A percentile compares a stretch with the other conserved stretches of the same genome.
Conservation (phyloP, 2,113 vertebrate species). For the Plotosus lineatus region DNA sequence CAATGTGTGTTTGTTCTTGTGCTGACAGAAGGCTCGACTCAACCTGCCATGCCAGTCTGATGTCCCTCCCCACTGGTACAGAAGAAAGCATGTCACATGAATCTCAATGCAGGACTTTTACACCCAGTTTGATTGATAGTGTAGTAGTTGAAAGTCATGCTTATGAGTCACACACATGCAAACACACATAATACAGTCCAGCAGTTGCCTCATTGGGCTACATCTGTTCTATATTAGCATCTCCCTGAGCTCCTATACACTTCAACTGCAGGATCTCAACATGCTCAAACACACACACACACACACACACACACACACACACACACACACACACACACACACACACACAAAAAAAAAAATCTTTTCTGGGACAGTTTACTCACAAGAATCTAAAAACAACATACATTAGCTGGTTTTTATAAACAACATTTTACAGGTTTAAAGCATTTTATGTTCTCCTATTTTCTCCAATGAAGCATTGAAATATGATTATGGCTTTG, state of each 20-base stretch:
- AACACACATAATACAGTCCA: constrained; percentile 39
- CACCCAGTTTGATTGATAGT: constrained; percentile 24
- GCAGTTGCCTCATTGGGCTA: constrained; percentile 36
- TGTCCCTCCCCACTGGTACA: constrained; percentile 14
- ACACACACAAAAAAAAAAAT: no score
- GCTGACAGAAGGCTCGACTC: neutral
- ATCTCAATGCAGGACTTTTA: constrained; percentile 20
- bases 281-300: constrained; percentile 4
- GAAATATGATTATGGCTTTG: no score
- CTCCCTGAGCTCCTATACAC: constrained; percentile 39
- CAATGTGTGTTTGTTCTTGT: constrained; percentile 17
- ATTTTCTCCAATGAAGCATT: no score
- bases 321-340: constrained; percentile 1
- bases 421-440: neutral
- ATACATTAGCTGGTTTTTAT: neutral
- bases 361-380: neutral
- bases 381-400: neutral
- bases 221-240: constrained; percentile 54
- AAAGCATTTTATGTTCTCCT: no score
- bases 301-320: constrained; percentile 34
- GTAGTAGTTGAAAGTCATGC: constrained; percentile 3
- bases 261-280: constrained; percentile 18
- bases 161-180: constrained; percentile 27
- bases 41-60: constrained; percentile 35
- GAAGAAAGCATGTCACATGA: constrained; percentile 10